Percentiles rank a stretch among this genome's conserved stretches.
phyloP scores from a whole-genome alignment of 2,113 vertebrate species.

The Spea multiplicata region DNA sequence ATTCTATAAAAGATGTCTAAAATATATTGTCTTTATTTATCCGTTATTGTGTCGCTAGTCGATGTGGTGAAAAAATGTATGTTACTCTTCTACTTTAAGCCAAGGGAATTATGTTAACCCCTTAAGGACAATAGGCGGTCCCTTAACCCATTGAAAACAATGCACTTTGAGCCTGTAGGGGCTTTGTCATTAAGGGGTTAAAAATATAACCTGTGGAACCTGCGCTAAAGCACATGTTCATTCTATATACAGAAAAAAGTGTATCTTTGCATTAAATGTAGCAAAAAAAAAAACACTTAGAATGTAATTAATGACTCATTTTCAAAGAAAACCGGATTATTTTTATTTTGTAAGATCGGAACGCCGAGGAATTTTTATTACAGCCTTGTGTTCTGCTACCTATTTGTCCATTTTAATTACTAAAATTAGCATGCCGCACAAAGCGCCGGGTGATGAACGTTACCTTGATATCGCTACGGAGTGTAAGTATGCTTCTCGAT shows the following conservation, averaged over 20 bases:
- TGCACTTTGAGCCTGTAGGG: no score
- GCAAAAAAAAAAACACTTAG: no score
- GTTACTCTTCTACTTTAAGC: background rate
- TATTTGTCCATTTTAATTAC: conserved; percentile 9
- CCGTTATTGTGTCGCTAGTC: background rate
- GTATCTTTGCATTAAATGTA: no score
- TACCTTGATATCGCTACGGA: conserved; percentile 6
- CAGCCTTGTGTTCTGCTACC: background rate
- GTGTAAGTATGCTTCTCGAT: background rate
- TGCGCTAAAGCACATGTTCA: no score
- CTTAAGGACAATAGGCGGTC: no score
- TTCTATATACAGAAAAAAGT: no score
- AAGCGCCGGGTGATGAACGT: conserved; percentile 1
- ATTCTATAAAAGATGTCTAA: background rate
- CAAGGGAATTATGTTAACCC: background rate
- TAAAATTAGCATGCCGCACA: background rate
- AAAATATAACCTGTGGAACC: no score
- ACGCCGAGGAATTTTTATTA: background rate
- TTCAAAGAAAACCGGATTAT: no score
- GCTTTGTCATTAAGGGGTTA: no score
- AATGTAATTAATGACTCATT: no score
- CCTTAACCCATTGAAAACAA: no score
- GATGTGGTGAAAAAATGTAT: background rate
- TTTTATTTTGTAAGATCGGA: no score
- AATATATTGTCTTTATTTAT: background rate